phyloP scores from a whole-genome alignment of 2,797 vertebrate species.

The Cryptoblepharus egeriae region DNA sequence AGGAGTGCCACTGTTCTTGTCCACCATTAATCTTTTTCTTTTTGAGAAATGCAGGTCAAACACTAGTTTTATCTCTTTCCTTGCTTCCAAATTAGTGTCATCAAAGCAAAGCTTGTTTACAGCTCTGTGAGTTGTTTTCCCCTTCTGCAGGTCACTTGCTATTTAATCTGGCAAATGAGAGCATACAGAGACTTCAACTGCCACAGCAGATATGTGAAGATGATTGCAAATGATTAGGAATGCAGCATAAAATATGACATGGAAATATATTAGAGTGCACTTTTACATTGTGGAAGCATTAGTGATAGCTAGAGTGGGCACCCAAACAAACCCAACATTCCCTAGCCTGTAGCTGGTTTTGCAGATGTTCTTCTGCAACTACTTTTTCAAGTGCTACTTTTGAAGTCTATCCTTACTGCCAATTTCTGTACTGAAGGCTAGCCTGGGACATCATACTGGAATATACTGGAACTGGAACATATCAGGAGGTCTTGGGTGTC shows the following conservation, averaged over 20 bases:
- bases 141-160: not conserved
- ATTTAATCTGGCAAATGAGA: slow-evolving; percentile 25
- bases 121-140: rapidly evolving
- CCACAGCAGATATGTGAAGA: slow-evolving; percentile 36
- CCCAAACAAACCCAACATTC: not conserved
- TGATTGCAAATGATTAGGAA: slow-evolving; percentile 42
- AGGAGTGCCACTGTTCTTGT: not conserved
- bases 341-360: not conserved
- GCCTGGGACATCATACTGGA: no score
- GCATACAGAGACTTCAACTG: not conserved
- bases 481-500: no score
- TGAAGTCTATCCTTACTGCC: rapidly evolving
- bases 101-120: slow-evolving; percentile 17
- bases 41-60: slow-evolving; percentile 27
- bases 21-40: no score
- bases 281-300: slow-evolving; percentile 32
- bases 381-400: not conserved
- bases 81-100: not conserved
- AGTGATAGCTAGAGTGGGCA: not conserved
- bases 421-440: slow-evolving; percentile 8
- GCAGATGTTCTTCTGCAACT: slow-evolving; percentile 6
- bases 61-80: not conserved
- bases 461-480: no score
- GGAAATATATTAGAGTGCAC: slow-evolving; percentile 1
- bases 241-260: slow-evolving; percentile 15